Base-by-base conservation (phyloP, 1,140 invertebrate genomes). In the Sweltsa coloradensis region DNA sequence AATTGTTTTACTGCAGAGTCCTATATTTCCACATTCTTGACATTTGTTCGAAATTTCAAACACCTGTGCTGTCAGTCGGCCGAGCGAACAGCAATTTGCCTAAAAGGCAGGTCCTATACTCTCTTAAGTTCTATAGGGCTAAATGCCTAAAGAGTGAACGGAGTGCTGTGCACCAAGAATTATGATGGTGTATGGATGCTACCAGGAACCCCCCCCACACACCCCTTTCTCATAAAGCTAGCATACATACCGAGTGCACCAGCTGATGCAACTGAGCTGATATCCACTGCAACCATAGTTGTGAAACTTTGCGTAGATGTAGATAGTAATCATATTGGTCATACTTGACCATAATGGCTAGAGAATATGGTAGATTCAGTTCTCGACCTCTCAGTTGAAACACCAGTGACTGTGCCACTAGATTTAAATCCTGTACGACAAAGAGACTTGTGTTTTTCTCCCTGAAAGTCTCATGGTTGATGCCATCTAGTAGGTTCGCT, bases 371-470 rank as follows among this genome's bases (percentile, higher is more conserved):
- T 21, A 49, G 26, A 22, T 6, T 11, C 5, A 23, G 18, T 2
- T 51, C 40, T 23, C 27, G 11, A 3, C 37, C 23, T 37, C 21
- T 39, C 13, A 47, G 24, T 27, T 40, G 41, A 36, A 51, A 51
- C 18, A 43, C 24, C 39, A 51, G 13, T 42, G 45, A 48, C 23
- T 41, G 46, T 13, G 45, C 39, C 16, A 51, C 41, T 2, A 51
- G 22, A 23, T 51, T 44, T 18, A 51, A 9, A 29, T 51, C 45
- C 43, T 45, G 50, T 24, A 51, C 50, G 31, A 48, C 31, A 21
- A 51, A 51, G n/a, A 51, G 23, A 41, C 37, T 48, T 11, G 14
- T 51, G 19, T 41, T 40, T 41, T 34, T 40, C 16, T 51, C 29
- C 11, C 9, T 23, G 25, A 13, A 19, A 46, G 18, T 3, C 1